Base-by-base conservation (phyloP, 2,113 vertebrate species). In the Daubentonia madagascariensis region DNA sequence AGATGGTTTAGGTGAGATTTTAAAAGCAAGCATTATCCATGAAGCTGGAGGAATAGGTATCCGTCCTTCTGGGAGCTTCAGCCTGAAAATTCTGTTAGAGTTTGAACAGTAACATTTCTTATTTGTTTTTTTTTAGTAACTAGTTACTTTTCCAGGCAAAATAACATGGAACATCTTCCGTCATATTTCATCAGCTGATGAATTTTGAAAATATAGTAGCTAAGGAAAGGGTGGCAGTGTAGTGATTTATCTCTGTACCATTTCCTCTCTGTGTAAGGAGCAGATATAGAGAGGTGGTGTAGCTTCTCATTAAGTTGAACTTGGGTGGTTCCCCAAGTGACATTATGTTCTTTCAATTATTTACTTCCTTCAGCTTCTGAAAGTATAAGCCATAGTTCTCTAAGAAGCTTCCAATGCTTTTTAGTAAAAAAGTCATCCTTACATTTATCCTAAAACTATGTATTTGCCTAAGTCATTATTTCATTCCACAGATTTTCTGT, bases 351-450 rank as follows among this genome's bases (percentile, higher is more conserved):
- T 75, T 97, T 95, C 40, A 57, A 45, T 92, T 78, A 86, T 59
- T 90, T 96, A 72, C 87, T 96, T 92, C 87, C 81, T 96, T 89
- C 57, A 78, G 37, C 68, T 98, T 83, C 78, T 91, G 40, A 93
- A 86, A 89, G 10, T 43, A 52, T 65, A 86, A 72, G n/a, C n/a
- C 73, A 14, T 9, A 61, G 30, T 32, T 61, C 18, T 89, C 32
- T 40, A 50, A 97, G 83, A 93, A 52, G 2, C 8, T 75, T 76
- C 48, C 35, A 91, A 14, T 80, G 32, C 3, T 75, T 89, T 45
- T 73, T 57, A 9, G 23, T 72, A 54, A 63, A 96, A 91, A 10
- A 59, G 48, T 28, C 2, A 32, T 43, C 18, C 17, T 89, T 96
- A 73, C 3, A 45, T 70, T 59, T 25, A 3, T 40, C 48, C 32